A percentile compares a stretch with the other conserved stretches of the same genome.
Conservation (phyloP, 1,140 invertebrate species). For the Meloidogyne hapla region DNA sequence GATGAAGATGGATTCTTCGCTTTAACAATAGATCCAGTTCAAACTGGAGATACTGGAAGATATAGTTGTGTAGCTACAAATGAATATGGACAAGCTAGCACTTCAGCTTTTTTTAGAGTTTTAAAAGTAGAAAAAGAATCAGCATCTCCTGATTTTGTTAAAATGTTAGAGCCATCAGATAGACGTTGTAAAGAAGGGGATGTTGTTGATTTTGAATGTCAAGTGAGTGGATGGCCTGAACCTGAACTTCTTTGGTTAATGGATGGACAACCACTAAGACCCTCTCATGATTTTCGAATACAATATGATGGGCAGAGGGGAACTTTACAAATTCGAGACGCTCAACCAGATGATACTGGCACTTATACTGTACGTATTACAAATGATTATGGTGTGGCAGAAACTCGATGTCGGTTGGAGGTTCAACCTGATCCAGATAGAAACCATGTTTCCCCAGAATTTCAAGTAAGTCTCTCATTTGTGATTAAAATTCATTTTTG, state of each 20-base stretch:
- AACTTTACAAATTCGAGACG: conserved; percentile 60
- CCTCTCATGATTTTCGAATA: conserved; percentile 59
- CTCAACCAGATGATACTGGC: conserved; percentile 63
- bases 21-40: conserved; percentile 81
- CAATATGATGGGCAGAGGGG: conserved; percentile 63
- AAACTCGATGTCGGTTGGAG: conserved; percentile 54
- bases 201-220: conserved; percentile 62
- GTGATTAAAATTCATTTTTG: background rate
- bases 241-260: conserved; percentile 56
- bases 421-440: conserved; percentile 62
- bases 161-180: conserved; percentile 43
- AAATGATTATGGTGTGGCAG: conserved; percentile 57
- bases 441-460: conserved; percentile 61
- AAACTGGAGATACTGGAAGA: conserved; percentile 77
- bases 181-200: conserved; percentile 60
- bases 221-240: conserved; percentile 63
- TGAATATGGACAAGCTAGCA: conserved; percentile 63
- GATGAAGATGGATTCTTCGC: conserved; percentile 82
- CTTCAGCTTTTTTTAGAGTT: conserved; percentile 62
- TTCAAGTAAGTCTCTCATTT: conserved; percentile 41
- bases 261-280: conserved; percentile 63
- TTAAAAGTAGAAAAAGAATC: conserved; percentile 64
- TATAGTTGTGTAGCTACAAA: conserved; percentile 80
- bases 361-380: conserved; percentile 57
- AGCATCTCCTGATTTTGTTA: conserved; percentile 55